phyloP scores from a whole-genome alignment of 2,888 invertebrate species.

The Heliconius ethilla region DNA sequence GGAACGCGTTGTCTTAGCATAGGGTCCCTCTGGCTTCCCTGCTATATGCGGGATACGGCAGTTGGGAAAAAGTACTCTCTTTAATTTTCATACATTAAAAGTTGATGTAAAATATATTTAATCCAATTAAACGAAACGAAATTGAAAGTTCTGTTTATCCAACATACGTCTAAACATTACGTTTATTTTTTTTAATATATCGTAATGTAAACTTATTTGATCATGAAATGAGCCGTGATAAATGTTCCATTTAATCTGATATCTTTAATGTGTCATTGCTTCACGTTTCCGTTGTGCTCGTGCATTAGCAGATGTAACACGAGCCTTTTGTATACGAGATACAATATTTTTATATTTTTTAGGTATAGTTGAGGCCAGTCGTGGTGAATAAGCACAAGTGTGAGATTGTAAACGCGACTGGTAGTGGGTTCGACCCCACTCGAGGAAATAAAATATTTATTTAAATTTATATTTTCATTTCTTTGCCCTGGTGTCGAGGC shows the following conservation, averaged over 20 bases:
- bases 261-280: conserved; percentile 18
- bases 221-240: conserved; percentile 16
- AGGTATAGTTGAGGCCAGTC: neutral
- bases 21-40: no score
- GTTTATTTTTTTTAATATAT: neutral
- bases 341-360: conserved; percentile 11
- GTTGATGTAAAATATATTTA: neutral
- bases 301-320: conserved; percentile 28
- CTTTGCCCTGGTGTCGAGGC: no score
- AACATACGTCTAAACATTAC: neutral
- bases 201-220: conserved; percentile 9
- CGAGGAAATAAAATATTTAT: no score
- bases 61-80: neutral
- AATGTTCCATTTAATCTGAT: conserved; percentile 27
- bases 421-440: no score
- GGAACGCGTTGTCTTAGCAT: no score
- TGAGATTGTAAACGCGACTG: no score
- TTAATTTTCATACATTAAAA: neutral
- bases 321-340: conserved; percentile 1
- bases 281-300: conserved; percentile 16
- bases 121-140: no score
- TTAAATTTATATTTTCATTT: neutral
- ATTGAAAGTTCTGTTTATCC: neutral
- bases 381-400: no score
- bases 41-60: no score